Evolutionary conservation across 2,888 invertebrate genomes (phyloP).

Genomic region (Scotopteryx bipunctaria): DNA sequence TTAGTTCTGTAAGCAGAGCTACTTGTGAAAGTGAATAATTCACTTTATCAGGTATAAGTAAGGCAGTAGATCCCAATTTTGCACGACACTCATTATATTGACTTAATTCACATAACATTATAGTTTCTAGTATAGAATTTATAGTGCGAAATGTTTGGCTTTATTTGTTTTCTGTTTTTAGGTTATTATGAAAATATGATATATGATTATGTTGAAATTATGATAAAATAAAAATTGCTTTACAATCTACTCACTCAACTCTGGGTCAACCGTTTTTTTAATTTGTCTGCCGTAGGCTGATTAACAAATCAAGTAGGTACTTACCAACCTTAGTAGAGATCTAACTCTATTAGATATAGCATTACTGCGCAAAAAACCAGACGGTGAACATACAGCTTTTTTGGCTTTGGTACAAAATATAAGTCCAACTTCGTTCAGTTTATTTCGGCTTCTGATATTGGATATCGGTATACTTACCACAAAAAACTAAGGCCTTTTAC

Average conservation of each 20-base stretch:
- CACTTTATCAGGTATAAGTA: constrained; percentile 40
- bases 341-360: background rate
- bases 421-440: too few relatives aligned
- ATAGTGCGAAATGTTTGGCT: background rate
- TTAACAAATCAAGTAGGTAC: constrained; percentile 57
- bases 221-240: constrained; percentile 46
- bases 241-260: constrained; percentile 57
- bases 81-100: constrained; percentile 23
- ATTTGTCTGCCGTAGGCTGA: constrained; percentile 74
- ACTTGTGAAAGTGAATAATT: constrained; percentile 47
- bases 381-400: background rate
- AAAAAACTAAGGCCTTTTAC: too few relatives aligned
- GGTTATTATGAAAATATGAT: too few relatives aligned
- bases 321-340: too few relatives aligned
- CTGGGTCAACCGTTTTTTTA: constrained; percentile 69
- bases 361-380: constrained; percentile 65
- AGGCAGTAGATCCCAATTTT: constrained; percentile 30
- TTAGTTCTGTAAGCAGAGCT: constrained; percentile 54
- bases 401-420: too few relatives aligned
- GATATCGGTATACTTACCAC: too few relatives aligned
- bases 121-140: background rate
- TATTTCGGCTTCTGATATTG: too few relatives aligned
- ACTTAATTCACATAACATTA: constrained; percentile 15
- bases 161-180: too few relatives aligned
- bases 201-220: background rate